A percentile compares a stretch with the other conserved stretches of the same genome.
Evolutionary conservation across 2,113 vertebrate genomes (phyloP).

Genomic region (Chrysemys picta): DNA sequence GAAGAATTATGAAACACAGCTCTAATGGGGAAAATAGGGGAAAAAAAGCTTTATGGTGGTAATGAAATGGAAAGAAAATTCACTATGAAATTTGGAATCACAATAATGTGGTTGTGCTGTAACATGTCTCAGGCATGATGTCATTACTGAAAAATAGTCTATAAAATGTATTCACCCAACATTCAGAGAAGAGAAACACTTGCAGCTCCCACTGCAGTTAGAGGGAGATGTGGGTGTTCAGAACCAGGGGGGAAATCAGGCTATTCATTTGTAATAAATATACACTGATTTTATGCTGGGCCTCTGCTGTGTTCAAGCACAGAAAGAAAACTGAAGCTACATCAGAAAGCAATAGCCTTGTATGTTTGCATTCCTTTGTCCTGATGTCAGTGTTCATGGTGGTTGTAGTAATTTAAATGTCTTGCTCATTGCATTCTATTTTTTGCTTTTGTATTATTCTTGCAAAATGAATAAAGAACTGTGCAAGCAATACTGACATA

Average conservation of each 20-base stretch:
- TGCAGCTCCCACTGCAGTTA: background rate
- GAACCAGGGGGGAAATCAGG: rapidly evolving
- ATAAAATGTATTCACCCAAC: background rate
- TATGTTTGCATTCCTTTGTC: constrained; percentile 13
- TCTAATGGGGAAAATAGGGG: background rate
- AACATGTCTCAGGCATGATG: background rate
- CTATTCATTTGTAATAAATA: background rate
- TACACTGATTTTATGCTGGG: background rate
- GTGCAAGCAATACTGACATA: rapidly evolving
- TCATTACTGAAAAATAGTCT: background rate
- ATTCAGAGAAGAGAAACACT: background rate
- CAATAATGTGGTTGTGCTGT: background rate
- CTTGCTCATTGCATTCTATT: background rate
- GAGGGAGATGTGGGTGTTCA: background rate
- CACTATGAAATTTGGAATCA: background rate
- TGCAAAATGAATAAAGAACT: background rate
- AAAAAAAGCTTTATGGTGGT: background rate
- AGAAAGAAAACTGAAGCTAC: background rate
- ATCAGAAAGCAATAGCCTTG: background rate
- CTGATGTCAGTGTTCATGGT: background rate
- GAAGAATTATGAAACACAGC: constrained; percentile 13
- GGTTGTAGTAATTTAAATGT: background rate
- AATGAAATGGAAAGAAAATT: background rate
- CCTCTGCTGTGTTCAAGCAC: background rate
- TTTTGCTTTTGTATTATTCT: background rate